Evolutionary conservation across 2,888 invertebrate species (phyloP).

Genomic region (Gryllus longicercus): DNA sequence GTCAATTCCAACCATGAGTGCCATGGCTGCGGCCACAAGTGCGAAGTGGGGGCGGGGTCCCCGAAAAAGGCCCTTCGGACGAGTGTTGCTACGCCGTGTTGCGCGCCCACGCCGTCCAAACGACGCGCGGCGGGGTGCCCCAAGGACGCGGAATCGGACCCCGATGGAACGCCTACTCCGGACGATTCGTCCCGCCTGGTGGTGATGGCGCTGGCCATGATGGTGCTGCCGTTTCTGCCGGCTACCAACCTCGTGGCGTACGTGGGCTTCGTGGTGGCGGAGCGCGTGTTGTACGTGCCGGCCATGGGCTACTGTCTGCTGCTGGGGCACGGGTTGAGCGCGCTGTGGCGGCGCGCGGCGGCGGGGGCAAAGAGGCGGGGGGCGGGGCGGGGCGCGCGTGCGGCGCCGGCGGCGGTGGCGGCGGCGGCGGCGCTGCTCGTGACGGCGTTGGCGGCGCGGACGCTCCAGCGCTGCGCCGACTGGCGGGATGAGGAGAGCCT

Average conservation of each 20-base stretch:
- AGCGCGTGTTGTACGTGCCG: conserved; percentile 91
- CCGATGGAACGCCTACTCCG: not conserved
- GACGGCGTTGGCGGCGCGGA: conserved; percentile 67
- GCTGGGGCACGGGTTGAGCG: conserved; percentile 58
- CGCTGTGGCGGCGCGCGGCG: conserved; percentile 32
- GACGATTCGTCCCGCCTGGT: conserved; percentile 46
- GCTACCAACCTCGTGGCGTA: conserved; percentile 95
- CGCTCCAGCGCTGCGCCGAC: conserved; percentile 78
- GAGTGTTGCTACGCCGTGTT: not conserved
- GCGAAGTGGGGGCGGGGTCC: conserved; percentile 33
- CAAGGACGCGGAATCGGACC: not conserved
- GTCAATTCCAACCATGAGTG: conserved; percentile 25
- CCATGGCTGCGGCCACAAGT: not conserved
- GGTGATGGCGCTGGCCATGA: conserved; percentile 60
- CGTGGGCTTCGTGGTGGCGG: conserved; percentile 97
- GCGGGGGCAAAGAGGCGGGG: conserved; percentile 20
- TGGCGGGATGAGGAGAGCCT: conserved; percentile 92
- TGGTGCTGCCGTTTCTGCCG: conserved; percentile 89
- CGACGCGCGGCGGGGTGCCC: not conserved
- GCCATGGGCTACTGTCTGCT: conserved; percentile 92
- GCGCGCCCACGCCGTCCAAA: not conserved
- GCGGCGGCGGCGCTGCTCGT: conserved; percentile 52
- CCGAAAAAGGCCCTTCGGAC: not conserved
- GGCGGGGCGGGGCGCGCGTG: not conserved
- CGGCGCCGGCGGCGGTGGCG: conserved; percentile 38